Conservation (phyloP, 2,797 vertebrate species). For the Pelobates cultripes region DNA sequence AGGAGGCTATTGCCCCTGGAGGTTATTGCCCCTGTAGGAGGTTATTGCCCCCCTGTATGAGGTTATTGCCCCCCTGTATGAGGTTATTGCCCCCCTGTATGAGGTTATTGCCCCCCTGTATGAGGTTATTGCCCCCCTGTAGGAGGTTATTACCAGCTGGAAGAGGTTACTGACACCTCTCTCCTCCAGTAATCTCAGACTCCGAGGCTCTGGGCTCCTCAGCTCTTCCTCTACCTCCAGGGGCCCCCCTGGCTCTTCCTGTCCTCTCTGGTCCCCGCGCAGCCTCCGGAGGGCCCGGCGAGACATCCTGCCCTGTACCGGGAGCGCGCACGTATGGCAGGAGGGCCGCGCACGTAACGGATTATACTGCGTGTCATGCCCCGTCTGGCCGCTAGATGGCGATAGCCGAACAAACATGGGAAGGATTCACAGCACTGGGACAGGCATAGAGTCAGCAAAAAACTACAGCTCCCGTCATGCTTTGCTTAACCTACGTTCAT, state of each 20-base stretch:
- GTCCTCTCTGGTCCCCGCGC: slow-evolving; percentile 86
- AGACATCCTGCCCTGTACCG: slow-evolving; percentile 75
- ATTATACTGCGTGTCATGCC: not conserved
- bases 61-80: too few species aligned
- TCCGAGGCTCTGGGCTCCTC: slow-evolving; percentile 44
- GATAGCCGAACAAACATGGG: not conserved
- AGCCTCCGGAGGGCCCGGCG: slow-evolving; percentile 86
- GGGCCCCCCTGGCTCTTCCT: slow-evolving; percentile 74
- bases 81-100: too few species aligned
- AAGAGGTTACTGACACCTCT: slow-evolving; percentile 64
- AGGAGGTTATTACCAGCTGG: too few species aligned
- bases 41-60: too few species aligned
- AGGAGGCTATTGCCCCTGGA: too few species aligned
- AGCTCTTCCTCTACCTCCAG: slow-evolving; percentile 66
- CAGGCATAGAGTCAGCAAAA: too few species aligned
- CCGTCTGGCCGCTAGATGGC: not conserved
- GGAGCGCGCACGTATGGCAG: slow-evolving; percentile 11
- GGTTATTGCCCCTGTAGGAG: too few species aligned
- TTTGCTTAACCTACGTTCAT: too few species aligned
- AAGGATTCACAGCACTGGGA: too few species aligned
- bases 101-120: too few species aligned
- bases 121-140: too few species aligned
- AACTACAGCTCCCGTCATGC: too few species aligned
- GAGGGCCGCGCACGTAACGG: slow-evolving; percentile 7
- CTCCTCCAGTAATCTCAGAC: slow-evolving; percentile 51